These are phyloP conservation scores for Euspilapteryx auroguttella DNA, from an alignment of 2,888 invertebrate species.

Conservation along the genomic window DNA sequence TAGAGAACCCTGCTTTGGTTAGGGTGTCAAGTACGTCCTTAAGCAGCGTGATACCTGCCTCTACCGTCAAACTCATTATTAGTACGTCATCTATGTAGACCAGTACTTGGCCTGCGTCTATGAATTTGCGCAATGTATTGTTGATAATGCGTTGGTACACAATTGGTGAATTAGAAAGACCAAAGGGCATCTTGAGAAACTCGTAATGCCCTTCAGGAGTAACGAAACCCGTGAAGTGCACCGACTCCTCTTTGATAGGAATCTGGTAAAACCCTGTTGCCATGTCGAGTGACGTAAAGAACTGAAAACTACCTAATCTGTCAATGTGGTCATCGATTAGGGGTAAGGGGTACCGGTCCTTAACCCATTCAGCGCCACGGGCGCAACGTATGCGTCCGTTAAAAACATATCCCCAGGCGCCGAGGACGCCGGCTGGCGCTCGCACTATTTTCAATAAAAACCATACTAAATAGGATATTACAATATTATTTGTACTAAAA, in stretches of 20 bases:
- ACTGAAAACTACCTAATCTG: conserved; percentile 8
- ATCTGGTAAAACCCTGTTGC: conserved; percentile 15
- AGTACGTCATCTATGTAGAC: conserved; percentile 2
- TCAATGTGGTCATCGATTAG: conserved; percentile 15
- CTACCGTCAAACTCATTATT: background rate
- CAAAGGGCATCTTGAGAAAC: conserved; percentile 10
- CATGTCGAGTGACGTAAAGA: conserved; percentile 12
- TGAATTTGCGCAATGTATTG: background rate
- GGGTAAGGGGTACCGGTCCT: no score
- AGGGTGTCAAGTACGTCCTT: background rate
- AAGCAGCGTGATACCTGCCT: background rate
- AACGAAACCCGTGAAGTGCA: conserved; percentile 14
- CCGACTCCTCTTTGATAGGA: conserved; percentile 9
- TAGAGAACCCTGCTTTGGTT: conserved; percentile 3
- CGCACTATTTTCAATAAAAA: no score
- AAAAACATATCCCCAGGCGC: no score
- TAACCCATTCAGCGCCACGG: no score
- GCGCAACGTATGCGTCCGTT: no score
- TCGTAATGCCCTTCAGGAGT: conserved; percentile 15
- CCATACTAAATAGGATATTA: no score
- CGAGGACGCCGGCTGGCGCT: no score
- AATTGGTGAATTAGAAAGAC: conserved; percentile 4
- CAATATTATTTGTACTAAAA: no score
- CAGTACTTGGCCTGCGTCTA: background rate
- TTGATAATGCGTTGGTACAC: conserved; percentile 1